Base-by-base conservation (phyloP, 2,113 vertebrate species). In the Entomyzon cyanotis region DNA sequence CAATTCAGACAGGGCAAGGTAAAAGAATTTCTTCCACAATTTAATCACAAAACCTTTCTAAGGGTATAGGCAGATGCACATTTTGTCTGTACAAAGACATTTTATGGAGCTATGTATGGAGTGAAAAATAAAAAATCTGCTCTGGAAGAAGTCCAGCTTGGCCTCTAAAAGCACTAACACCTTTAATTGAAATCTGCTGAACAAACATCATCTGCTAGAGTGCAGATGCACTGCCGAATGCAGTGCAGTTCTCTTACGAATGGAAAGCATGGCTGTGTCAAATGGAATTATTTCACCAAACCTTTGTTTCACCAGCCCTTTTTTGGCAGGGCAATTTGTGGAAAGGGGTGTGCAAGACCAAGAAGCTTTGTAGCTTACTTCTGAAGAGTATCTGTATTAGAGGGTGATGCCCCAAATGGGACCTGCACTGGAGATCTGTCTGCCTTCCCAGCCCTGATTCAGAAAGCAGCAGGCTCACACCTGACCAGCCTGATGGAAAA, bases 111-210 rank as follows among this genome's bases (percentile, higher is more conserved):
- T 84, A 33, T 24, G 19, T 50, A 63, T 12, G 10, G 28, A 62
- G 15, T 50, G 6, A 21, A 85, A 82, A 75, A 24, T 42, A 69
- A 79, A 82, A 93, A 70, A 44, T 31, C 8, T 69, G 7, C 44
- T 46, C 27, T 77, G 39, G 47, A 77, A 69, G 78, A 92, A 50
- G 39, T 75, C 79, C 33, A 35, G 39, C 42, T 60, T 78, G 82
- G 63, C 33, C 79, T 94, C 75, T 75, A 74, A 93, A 94, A 90
- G 73, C 77, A 92, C 4, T 84, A 84, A 82, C 33, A 76, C 33
- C 56, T 59, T 90, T 77, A 93, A 80, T 5, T 74, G 85, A 93
- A 94, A 74, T 80, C 30, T 88, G 55, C 59, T 83, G 63, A 82
- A 60, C 58, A 94, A 93, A 74, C 30, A 58, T 30, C 20, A 95